Percentiles rank a stretch among this genome's conserved stretches.
These are phyloP conservation scores for Panulirus ornatus DNA, from an alignment of 1,140 invertebrate genomes.

Conservation along the genomic window DNA sequence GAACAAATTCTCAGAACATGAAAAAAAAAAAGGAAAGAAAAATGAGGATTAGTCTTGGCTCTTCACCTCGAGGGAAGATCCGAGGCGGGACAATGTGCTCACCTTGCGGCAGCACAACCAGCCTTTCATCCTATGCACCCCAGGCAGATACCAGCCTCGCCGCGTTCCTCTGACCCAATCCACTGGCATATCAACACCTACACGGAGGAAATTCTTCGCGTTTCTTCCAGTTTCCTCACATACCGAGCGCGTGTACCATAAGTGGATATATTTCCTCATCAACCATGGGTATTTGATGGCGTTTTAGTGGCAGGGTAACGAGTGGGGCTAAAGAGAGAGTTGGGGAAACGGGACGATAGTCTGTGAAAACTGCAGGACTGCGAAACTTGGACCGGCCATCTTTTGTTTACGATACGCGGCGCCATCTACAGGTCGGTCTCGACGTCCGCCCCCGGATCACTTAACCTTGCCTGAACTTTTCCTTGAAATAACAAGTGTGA, in stretches of 20 bases:
- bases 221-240: not conserved
- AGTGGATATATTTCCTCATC: not conserved
- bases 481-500: not conserved
- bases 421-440: constrained; percentile 49
- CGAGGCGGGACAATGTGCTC: constrained; percentile 25
- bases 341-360: constrained; percentile 13
- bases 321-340: not conserved
- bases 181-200: not conserved
- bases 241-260: not conserved
- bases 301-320: not conserved
- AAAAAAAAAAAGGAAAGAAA: too few relatives aligned
- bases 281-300: too few relatives aligned
- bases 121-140: constrained; percentile 23
- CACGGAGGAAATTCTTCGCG: not conserved
- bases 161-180: not conserved
- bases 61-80: not conserved
- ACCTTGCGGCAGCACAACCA: constrained; percentile 39
- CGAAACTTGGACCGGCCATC: constrained; percentile 36
- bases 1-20: too few relatives aligned
- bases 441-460: not conserved
- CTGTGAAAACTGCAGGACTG: constrained; percentile 26
- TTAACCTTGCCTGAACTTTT: not conserved
- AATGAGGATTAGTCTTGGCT: not conserved
- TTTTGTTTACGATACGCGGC: constrained; percentile 54
- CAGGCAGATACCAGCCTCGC: not conserved